Base-by-base conservation (phyloP, 1,140 invertebrate genomes). In the Drosophila virilis region DNA sequence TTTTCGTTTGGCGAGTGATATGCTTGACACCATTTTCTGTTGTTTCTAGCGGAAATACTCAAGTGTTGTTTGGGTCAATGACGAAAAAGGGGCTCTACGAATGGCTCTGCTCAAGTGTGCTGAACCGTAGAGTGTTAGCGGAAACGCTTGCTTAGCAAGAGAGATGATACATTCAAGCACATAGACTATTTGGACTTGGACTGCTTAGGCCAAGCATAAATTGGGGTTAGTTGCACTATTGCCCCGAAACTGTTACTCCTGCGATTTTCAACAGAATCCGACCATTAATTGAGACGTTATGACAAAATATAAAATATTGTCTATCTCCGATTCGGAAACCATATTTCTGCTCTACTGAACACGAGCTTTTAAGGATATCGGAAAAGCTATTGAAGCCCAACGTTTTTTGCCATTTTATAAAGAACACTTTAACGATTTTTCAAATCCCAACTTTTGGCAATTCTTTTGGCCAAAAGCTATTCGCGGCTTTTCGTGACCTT, bases 61-160 rank as follows among this genome's bases (percentile, higher is more conserved):
- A 76, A 84, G 80, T 83, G 80, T 76, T 62, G 22, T 43, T 71
- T 69, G 72, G 66, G 37, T 62, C 45, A 69, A 66, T 71, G 69
- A 74, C 61, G 73, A 51, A 57, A 66, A 71, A 66, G 46, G 54
- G 61, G 45, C 15, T 42, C 57, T 68, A 55, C 55, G 61, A 74
- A 74, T 61, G 38, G 43, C 38, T 32, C 13, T 32, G 55, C 70
- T n/a, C n/a, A 45, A 64, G 59, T 40, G 59, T 40, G 42, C 66
- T 38, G 58, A 61, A 61, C 58, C 32, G 48, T 59, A 8, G 7
- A 59, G 64, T 68, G 70, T 60, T 22, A 68, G 54, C 64, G 70
- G 64, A 73, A 68, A 59, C 52, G 65, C 45, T 67, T 67, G 40
- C 43, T 50, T 45, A 57, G 37, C 10, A n/a, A 17, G 12, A 35